phyloP scores from a whole-genome alignment of 2,888 invertebrate genomes.

The Parnassius mnemosyne region DNA sequence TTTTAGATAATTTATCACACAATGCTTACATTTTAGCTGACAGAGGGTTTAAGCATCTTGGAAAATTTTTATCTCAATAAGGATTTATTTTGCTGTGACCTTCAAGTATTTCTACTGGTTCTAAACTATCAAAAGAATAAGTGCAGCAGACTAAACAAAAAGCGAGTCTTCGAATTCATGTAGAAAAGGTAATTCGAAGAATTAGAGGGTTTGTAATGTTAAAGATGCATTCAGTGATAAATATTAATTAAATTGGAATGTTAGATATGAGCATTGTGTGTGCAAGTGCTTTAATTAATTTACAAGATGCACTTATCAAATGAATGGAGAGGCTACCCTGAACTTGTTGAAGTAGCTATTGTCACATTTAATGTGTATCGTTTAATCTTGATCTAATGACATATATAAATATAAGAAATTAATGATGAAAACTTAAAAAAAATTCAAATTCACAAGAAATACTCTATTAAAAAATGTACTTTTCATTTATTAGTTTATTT shows the following conservation, averaged over 20 bases:
- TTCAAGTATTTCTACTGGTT: constrained; percentile 29
- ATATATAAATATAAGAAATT: no score
- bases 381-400: no score
- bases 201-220: constrained; percentile 33
- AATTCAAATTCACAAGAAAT: no score
- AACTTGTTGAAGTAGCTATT: no score
- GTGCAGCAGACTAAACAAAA: constrained; percentile 32
- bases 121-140: constrained; percentile 30
- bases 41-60: constrained; percentile 35
- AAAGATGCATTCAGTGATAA: constrained; percentile 32
- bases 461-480: no score
- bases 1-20: constrained; percentile 28
- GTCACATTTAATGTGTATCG: no score
- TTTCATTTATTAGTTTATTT: no score
- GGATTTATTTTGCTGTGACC: constrained; percentile 28
- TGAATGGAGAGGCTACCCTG: no score
- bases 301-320: no score
- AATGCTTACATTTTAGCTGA: constrained; percentile 32
- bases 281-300: constrained; percentile 35
- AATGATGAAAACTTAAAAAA: no score
- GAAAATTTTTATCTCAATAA: constrained; percentile 22
- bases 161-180: constrained; percentile 34
- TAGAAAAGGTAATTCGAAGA: constrained; percentile 33
- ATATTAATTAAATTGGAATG: constrained; percentile 25
- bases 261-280: constrained; percentile 34